These are phyloP conservation scores for Chloropsis hardwickii DNA, from an alignment of 2,113 vertebrate genomes.

Conservation along the genomic window DNA sequence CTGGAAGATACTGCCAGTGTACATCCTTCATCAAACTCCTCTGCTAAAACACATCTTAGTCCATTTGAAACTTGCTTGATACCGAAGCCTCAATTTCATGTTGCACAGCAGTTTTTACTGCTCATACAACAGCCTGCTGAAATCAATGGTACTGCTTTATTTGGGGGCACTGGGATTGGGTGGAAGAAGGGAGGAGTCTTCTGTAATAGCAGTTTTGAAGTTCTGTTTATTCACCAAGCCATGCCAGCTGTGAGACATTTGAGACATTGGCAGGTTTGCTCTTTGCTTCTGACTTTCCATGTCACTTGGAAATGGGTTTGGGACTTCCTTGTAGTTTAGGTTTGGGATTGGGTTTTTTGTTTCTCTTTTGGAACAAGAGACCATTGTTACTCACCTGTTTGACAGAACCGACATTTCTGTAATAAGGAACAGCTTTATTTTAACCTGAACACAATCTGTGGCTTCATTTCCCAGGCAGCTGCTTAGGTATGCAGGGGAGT, in stretches of 20 bases:
- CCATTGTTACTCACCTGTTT: background rate
- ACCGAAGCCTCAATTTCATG: background rate
- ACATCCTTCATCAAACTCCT: background rate
- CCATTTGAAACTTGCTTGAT: background rate
- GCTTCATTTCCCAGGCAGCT: background rate
- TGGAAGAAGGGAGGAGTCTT: background rate
- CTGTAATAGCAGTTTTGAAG: background rate
- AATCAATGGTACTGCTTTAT: background rate
- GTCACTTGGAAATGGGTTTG: background rate
- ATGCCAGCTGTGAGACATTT: background rate
- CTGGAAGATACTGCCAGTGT: rapidly evolving
- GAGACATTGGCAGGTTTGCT: background rate
- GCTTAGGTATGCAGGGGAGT: background rate
- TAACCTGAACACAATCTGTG: background rate
- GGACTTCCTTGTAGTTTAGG: background rate
- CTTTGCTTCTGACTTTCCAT: background rate
- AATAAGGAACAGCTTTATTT: background rate
- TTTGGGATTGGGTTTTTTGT: background rate
- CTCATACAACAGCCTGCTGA: background rate
- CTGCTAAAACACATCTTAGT: background rate
- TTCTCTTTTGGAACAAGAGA: background rate
- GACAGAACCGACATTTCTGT: background rate
- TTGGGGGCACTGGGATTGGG: background rate
- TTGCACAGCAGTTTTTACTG: background rate
- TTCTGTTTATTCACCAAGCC: background rate